Percentiles rank a stretch among this genome's conserved stretches.
phyloP scores from a whole-genome alignment of 2,797 vertebrate genomes.

The Pteropus rufus region DNA sequence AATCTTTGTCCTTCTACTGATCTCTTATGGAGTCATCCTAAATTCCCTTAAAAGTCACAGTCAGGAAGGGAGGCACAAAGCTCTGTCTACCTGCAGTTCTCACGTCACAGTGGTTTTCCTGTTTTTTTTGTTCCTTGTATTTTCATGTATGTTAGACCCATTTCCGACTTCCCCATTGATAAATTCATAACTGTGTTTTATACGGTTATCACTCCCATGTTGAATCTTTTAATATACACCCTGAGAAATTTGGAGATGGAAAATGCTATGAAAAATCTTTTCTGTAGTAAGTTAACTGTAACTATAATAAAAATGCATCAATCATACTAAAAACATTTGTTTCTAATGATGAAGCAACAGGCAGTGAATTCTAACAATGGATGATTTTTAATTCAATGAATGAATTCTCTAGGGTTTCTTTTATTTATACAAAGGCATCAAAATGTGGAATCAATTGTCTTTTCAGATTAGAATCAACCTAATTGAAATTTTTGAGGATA shows the following conservation, averaged over 20 bases:
- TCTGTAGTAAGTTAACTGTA: not conserved
- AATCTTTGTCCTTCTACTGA: constrained; percentile 21
- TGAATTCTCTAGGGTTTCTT: not conserved
- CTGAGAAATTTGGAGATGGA: constrained; percentile 60
- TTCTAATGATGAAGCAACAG: not conserved
- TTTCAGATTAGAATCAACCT: not conserved
- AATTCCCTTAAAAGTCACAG: constrained; percentile 35
- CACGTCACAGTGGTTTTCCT: constrained; percentile 53
- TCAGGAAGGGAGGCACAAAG: constrained; percentile 50
- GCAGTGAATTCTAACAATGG: not conserved
- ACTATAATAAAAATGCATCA: not conserved
- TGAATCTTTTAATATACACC: constrained; percentile 65
- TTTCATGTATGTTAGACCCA: constrained; percentile 62
- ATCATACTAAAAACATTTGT: not conserved
- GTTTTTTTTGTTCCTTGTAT: constrained; percentile 65
- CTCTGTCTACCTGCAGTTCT: constrained; percentile 61
- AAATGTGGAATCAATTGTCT: not conserved
- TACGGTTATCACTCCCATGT: constrained; percentile 42
- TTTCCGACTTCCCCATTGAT: constrained; percentile 33
- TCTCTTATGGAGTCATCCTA: constrained; percentile 50
- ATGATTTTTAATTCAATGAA: not conserved
- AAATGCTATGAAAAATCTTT: constrained; percentile 45
- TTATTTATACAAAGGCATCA: not conserved
- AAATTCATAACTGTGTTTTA: constrained; percentile 37
- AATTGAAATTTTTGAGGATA: not conserved